A percentile compares a stretch with the other conserved stretches of the same genome.
Evolutionary conservation across 2,797 vertebrate genomes (phyloP).

Genomic region (Ceryle rudis): DNA sequence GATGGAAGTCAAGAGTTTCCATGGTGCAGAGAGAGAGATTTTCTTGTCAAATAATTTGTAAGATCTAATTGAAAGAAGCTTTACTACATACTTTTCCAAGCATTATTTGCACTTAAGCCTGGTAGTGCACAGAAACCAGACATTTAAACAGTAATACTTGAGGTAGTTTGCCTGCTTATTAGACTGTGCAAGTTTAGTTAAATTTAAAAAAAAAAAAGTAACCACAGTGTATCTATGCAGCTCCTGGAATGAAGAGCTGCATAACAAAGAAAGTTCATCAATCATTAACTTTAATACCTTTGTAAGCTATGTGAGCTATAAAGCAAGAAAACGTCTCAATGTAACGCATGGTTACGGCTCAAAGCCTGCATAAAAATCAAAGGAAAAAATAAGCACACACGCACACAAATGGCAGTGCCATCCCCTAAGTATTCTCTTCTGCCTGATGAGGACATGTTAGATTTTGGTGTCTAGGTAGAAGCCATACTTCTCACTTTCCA

Average conservation of each 20-base stretch:
- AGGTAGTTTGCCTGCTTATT: background rate
- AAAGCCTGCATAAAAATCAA: background rate
- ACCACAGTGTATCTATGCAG: background rate
- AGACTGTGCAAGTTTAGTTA: background rate
- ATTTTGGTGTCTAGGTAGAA: background rate
- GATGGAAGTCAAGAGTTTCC: constrained; percentile 25
- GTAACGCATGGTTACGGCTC: background rate
- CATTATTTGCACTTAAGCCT: constrained; percentile 29
- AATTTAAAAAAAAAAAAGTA: background rate
- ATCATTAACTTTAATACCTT: background rate
- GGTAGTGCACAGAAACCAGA: background rate
- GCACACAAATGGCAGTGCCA: background rate
- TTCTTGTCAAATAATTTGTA: constrained; percentile 27
- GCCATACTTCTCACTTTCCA: background rate
- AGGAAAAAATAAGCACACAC: background rate
- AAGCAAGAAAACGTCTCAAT: background rate
- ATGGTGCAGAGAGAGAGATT: background rate
- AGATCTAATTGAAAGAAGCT: background rate
- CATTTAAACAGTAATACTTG: background rate
- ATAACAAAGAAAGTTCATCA: background rate
- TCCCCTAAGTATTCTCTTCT: background rate
- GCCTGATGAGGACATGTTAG: accelerated
- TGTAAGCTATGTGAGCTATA: background rate
- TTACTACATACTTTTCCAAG: background rate
- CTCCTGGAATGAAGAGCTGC: background rate